These are phyloP conservation scores for Bovichtus diacanthus DNA, from an alignment of 2,797 vertebrate genomes.

Conservation along the genomic window DNA sequence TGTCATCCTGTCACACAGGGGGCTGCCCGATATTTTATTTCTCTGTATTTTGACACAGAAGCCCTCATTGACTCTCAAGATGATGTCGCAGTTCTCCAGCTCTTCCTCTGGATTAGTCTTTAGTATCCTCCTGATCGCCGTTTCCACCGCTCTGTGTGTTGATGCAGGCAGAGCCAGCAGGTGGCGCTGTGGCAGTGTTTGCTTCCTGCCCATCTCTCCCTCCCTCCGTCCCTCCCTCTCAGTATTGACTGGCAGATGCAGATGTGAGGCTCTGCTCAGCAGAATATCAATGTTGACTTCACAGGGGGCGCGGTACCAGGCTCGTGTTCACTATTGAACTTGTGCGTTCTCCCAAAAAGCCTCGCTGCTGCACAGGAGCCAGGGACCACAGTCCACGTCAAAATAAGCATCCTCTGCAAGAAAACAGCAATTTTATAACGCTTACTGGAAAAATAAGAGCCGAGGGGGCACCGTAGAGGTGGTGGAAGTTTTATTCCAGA, in stretches of 20 bases:
- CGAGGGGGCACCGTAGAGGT: neutral
- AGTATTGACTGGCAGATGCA: slow-evolving; percentile 59
- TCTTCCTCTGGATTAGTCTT: neutral
- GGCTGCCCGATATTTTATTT: too few relatives aligned
- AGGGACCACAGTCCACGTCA: slow-evolving; percentile 1
- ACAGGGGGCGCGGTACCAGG: slow-evolving; percentile 27
- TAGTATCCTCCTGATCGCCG: neutral
- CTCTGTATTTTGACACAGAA: neutral
- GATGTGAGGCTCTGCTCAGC: slow-evolving; percentile 43
- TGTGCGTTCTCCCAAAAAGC: slow-evolving; percentile 4
- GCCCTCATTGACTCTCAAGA: neutral
- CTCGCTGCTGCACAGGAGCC: slow-evolving; percentile 3
- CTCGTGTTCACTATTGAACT: slow-evolving; percentile 35
- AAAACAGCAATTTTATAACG: neutral
- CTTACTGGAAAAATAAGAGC: neutral
- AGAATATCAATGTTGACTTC: slow-evolving; percentile 66
- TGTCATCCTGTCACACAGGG: slow-evolving; percentile 25
- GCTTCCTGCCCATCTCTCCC: neutral
- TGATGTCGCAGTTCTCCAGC: neutral
- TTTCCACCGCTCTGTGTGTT: neutral
- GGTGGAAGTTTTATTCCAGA: neutral
- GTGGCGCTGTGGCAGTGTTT: slow-evolving; percentile 59
- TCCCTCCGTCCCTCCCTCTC: neutral
- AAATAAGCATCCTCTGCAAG: slow-evolving; percentile 1
- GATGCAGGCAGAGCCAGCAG: slow-evolving; percentile 40